Conservation (phyloP, 2,113 vertebrate genomes). For the Conger conger region DNA sequence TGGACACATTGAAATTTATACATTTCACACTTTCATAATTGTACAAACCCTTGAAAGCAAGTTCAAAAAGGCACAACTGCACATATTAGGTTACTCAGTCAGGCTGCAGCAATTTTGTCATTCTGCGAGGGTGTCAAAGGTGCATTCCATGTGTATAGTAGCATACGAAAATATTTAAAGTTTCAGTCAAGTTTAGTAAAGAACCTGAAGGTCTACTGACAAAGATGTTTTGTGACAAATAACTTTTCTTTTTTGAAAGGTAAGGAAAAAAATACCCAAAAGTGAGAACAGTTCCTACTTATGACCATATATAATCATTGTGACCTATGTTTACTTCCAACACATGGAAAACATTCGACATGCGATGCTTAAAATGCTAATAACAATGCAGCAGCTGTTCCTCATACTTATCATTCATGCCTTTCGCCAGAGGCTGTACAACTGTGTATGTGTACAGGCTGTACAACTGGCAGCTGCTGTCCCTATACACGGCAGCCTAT, state of each 20-base stretch:
- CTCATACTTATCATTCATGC: not conserved
- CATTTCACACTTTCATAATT: not conserved
- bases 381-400: not conserved
- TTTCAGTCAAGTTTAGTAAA: not conserved
- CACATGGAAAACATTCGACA: not conserved
- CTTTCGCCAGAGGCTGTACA: not conserved
- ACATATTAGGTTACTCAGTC: not conserved
- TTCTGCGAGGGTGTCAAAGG: not conserved
- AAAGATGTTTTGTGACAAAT: not conserved
- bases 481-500: too few relatives aligned
- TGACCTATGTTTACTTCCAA: not conserved
- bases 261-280: not conserved
- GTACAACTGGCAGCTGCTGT: too few relatives aligned
- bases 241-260: not conserved
- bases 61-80: not conserved
- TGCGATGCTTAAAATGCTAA: not conserved
- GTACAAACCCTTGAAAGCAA: not conserved
- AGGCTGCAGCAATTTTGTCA: not conserved
- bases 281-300: not conserved
- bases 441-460: too few relatives aligned
- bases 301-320: not conserved
- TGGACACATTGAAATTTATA: too few relatives aligned
- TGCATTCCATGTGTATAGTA: not conserved
- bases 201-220: not conserved
- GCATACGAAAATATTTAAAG: not conserved